Percentiles rank a stretch among this genome's conserved stretches.
These are phyloP conservation scores for Gallinago stenura DNA, from an alignment of 2,797 vertebrate genomes.

Conservation along the genomic window DNA sequence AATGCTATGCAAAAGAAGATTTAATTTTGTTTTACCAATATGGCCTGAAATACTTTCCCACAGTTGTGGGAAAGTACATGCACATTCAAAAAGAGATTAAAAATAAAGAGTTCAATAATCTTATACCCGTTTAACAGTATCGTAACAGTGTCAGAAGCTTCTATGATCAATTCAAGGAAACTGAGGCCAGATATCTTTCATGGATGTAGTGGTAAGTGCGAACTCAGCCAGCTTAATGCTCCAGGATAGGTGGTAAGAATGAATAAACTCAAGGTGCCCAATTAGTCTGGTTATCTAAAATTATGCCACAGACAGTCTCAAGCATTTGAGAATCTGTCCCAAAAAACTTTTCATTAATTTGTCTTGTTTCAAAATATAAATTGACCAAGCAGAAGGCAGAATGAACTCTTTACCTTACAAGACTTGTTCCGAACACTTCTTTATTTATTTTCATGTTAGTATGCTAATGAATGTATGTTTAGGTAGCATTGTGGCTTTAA, in stretches of 20 bases:
- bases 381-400: background rate
- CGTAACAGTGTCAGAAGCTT: background rate
- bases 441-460: background rate
- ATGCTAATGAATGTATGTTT: background rate
- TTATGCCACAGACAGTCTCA: background rate
- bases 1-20: background rate
- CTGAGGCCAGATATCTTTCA: background rate
- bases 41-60: background rate
- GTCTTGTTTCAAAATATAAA: background rate
- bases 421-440: background rate
- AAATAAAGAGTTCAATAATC: background rate
- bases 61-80: background rate
- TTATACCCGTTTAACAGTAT: background rate
- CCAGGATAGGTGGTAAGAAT: background rate
- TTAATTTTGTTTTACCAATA: background rate
- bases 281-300: background rate
- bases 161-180: background rate
- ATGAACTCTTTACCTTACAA: background rate
- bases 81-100: background rate
- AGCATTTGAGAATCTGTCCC: background rate
- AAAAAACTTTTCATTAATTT: background rate
- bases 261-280: background rate
- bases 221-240: background rate
- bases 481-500: background rate
- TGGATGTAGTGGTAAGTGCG: background rate